Base-by-base conservation (phyloP, 2,113 vertebrate species). In the Phycodurus eques region DNA sequence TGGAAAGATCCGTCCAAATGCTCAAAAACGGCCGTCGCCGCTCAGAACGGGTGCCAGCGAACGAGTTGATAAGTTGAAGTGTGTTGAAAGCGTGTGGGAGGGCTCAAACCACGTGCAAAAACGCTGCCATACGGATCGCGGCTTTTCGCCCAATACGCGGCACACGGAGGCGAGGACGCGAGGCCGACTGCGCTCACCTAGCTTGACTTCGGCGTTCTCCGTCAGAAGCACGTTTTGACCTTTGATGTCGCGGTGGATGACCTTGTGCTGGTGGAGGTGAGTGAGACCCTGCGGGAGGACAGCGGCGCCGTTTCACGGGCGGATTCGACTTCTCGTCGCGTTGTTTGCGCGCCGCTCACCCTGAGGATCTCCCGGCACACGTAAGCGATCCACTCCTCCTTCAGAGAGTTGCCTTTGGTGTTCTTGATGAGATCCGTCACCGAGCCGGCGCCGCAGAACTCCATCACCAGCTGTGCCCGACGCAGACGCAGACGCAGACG, bases 381-480 rank as follows among this genome's bases (percentile, higher is more conserved):
- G 88, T 99, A 99, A 1, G 98, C 98, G 0, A 97, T 99, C 97
- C 98, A 99, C 71, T 99, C 98, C 81, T 99, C 98, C 87, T 99
- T 99, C 88, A 99, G 85, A 0, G 98, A 95, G 92, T 98, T 99
- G 19, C 98, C 98, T 90, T 99, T 99, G 0, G 98, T 99, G 93
- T 99, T 99, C 88, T 99, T 99, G 91, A 99, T 98, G 89, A 99
- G 93, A 88, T 99, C 98, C 0, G 98, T 99, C 76, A 99, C 94
- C 0, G 97, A 99, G 65, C 98, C 98, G 0, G 98, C 98, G 0
- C 97, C 98, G 10, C 98, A 99, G 88, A 99, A 99, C 91, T 99
- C 98, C 98, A 99, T 99, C 92, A 99, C 98, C 94, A 98, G 80
- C 96, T 98, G 35, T 3, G 6, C 35, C 35, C 35, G 35, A 3